phyloP scores from a whole-genome alignment of 2,797 vertebrate genomes.

The Platalea minor region DNA sequence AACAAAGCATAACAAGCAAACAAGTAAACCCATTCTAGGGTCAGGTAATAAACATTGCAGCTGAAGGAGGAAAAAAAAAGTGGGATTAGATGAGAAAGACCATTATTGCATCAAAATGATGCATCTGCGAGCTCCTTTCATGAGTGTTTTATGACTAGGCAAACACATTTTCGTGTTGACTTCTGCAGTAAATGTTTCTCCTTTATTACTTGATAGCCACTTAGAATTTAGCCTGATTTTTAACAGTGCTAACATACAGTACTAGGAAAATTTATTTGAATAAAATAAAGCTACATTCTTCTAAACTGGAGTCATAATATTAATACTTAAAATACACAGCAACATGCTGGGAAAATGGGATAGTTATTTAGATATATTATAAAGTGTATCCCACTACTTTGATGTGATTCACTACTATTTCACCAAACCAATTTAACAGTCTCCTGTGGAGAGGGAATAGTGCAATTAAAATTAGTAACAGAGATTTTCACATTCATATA shows the following conservation, averaged over 20 bases:
- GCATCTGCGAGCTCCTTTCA: slow-evolving; percentile 72
- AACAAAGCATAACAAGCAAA: slow-evolving; percentile 42
- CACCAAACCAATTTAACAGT: slow-evolving; percentile 80
- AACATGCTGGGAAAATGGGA: slow-evolving; percentile 83
- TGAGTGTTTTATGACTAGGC: slow-evolving; percentile 77
- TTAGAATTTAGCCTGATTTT: slow-evolving; percentile 81
- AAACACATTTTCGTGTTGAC: slow-evolving; percentile 74
- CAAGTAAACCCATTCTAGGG: slow-evolving; percentile 47
- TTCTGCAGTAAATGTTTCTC: slow-evolving; percentile 77
- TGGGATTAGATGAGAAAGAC: slow-evolving; percentile 74
- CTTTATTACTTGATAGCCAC: slow-evolving; percentile 81
- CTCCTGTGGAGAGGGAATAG: slow-evolving; percentile 80
- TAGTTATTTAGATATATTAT: slow-evolving; percentile 86
- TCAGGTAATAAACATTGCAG: slow-evolving; percentile 71
- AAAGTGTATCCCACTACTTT: slow-evolving; percentile 80
- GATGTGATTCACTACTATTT: slow-evolving; percentile 82
- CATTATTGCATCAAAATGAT: slow-evolving; percentile 78
- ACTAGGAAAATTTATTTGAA: slow-evolving; percentile 79
- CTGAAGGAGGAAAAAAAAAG: slow-evolving; percentile 65
- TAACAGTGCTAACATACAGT: slow-evolving; percentile 76
- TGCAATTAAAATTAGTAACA: slow-evolving; percentile 86
- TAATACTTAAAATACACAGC: slow-evolving; percentile 81
- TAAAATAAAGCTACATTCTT: slow-evolving; percentile 77
- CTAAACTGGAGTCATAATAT: slow-evolving; percentile 79
- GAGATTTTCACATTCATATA: slow-evolving; percentile 80